These are phyloP conservation scores for Cenopis cana DNA, from an alignment of 2,888 invertebrate genomes.

Conservation along the genomic window DNA sequence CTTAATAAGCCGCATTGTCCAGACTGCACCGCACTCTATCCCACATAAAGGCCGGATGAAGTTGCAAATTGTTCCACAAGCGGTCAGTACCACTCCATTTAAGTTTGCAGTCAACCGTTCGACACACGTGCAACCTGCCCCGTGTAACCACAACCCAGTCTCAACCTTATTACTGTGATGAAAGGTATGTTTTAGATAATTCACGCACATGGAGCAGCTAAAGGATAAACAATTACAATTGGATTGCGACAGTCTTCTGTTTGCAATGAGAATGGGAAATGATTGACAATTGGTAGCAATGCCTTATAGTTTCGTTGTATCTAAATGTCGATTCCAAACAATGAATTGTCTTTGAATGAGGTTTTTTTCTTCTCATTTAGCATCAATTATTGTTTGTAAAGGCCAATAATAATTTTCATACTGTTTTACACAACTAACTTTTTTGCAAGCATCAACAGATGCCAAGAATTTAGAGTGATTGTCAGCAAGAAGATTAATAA, in stretches of 20 bases:
- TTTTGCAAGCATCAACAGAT: no score
- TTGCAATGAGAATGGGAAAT: constrained; percentile 28
- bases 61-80: constrained; percentile 34
- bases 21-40: neutral
- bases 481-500: no score
- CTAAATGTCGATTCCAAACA: constrained; percentile 2
- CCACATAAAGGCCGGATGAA: constrained; percentile 24
- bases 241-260: constrained; percentile 29
- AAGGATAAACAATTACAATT: constrained; percentile 27
- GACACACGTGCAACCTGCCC: neutral
- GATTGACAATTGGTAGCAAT: constrained; percentile 13
- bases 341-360: neutral
- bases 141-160: neutral
- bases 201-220: neutral
- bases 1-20: neutral
- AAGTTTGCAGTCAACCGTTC: constrained; percentile 30
- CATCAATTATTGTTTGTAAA: no score
- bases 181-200: constrained; percentile 1
- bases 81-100: constrained; percentile 38
- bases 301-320: neutral
- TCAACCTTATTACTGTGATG: neutral
- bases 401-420: no score
- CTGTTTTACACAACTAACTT: no score
- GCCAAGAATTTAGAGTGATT: no score
- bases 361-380: no score